These are phyloP conservation scores for Notospermus geniculatus DNA, from an alignment of 1,140 invertebrate species.

Conservation along the genomic window DNA sequence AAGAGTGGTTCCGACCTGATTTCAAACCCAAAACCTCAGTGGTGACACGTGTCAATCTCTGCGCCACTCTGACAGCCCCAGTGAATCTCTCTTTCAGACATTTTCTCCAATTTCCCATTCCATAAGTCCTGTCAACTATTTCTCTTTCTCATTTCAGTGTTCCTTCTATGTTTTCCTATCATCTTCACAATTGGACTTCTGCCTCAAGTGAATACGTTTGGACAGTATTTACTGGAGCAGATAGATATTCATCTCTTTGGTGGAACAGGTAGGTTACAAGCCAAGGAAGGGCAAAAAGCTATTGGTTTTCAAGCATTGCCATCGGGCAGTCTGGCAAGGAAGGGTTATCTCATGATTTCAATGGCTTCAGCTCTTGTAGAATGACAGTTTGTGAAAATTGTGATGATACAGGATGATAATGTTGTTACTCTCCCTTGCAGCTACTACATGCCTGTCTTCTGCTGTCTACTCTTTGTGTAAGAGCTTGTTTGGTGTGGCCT, in stretches of 20 bases:
- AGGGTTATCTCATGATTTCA: too few relatives aligned
- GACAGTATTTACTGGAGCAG: constrained; percentile 93
- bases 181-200: constrained; percentile 92
- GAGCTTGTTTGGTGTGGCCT: constrained; percentile 74
- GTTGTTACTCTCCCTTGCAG: constrained; percentile 54
- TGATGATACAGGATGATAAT: too few relatives aligned
- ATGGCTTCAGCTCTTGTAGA: too few relatives aligned
- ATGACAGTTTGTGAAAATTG: too few relatives aligned
- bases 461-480: constrained; percentile 81
- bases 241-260: constrained; percentile 97
- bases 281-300: not conserved
- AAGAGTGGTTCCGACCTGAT: too few relatives aligned
- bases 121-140: not conserved
- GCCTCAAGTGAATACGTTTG: constrained; percentile 94
- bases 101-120: too few relatives aligned
- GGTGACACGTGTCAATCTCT: too few relatives aligned
- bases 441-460: constrained; percentile 81
- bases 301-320: not conserved
- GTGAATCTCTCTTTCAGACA: too few relatives aligned
- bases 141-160: constrained; percentile 57
- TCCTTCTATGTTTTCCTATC: constrained; percentile 87
- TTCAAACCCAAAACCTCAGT: too few relatives aligned
- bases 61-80: too few relatives aligned
- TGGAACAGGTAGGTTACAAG: constrained; percentile 68
- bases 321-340: too few relatives aligned